Base-by-base conservation (phyloP, 2,113 vertebrate species). In the Pterophyllum scalare region DNA sequence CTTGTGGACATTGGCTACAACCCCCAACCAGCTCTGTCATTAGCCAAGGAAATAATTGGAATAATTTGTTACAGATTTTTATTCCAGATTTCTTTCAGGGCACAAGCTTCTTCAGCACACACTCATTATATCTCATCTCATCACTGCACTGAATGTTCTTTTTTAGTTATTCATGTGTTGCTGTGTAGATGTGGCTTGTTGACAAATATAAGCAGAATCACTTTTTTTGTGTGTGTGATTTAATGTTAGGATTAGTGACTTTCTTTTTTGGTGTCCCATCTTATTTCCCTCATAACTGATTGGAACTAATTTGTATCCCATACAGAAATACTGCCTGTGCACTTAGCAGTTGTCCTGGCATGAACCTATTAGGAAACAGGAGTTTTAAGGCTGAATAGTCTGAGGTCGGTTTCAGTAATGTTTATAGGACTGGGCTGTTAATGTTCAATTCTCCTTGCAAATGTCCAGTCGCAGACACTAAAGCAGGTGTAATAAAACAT, bases 391-490 rank as follows among this genome's bases (percentile, higher is more conserved):
- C 77, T 85, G 58, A 88, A 70, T 59, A 22, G 14, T 70, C 43
- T 33, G 58, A 40, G 49, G 77, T 84, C 7, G 11, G 61, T 52
- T 84, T 88, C 79, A 82, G 60, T 60, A 60, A 80, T 35, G 64
- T 91, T 93, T 88, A 91, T 88, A 65, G 74, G 79, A 79, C 70
- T 90, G 79, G 87, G 78, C 72, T 46, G 74, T 79, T 87, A 35
- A 49, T 83, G 84, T 88, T 89, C 85, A 88, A 91, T 84, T 77
- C 19, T 84, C 72, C 87, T 59, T 87, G 82, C 90, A 89, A 86
- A 93, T 75, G 81, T 84, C 87, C 65, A 77, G 57, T 80, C 57
- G 56, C 60, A 88, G 22, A 49, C 70, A 74, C 70, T 87, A 79
- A 89, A 82, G 46, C 75, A 87, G 80, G 67, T 80, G 65, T 77